Conservation (phyloP, 1,140 invertebrate genomes). For the Nymphalis io region DNA sequence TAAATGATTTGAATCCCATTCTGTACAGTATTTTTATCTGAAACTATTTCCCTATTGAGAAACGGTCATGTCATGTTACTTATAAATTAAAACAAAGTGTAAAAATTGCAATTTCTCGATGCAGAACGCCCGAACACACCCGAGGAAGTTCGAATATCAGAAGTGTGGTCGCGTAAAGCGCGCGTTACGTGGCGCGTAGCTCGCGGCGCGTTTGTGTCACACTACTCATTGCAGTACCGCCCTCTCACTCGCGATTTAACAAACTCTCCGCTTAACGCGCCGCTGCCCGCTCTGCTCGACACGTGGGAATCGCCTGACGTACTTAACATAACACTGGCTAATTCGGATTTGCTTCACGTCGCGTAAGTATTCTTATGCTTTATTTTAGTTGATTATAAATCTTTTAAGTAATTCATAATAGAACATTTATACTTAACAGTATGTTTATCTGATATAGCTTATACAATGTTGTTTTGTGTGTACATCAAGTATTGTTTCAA, state of each 20-base stretch:
- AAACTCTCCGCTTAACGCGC: constrained; percentile 61
- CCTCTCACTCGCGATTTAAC: constrained; percentile 57
- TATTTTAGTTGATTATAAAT: neutral
- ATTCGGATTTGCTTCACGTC: constrained; percentile 69
- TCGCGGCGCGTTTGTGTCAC: constrained; percentile 63
- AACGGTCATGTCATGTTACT: neutral
- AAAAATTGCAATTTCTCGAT: constrained; percentile 18
- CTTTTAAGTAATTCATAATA: too few relatives aligned
- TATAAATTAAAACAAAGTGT: neutral
- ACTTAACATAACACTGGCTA: constrained; percentile 67
- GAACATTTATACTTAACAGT: too few relatives aligned
- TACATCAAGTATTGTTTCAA: too few relatives aligned
- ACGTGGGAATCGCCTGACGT: constrained; percentile 68
- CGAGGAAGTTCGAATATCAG: constrained; percentile 72
- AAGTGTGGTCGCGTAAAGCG: constrained; percentile 71
- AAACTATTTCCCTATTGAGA: too few relatives aligned
- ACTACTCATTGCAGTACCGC: constrained; percentile 70
- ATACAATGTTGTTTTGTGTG: too few relatives aligned
- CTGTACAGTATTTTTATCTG: too few relatives aligned
- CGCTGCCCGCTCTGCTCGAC: constrained; percentile 65
- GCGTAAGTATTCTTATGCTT: constrained; percentile 61
- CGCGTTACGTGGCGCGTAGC: constrained; percentile 67
- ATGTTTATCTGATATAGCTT: too few relatives aligned
- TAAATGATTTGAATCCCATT: too few relatives aligned
- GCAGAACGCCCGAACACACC: constrained; percentile 69